These are phyloP conservation scores for Heliothis peltigera DNA, from an alignment of 2,888 invertebrate species.

Conservation along the genomic window DNA sequence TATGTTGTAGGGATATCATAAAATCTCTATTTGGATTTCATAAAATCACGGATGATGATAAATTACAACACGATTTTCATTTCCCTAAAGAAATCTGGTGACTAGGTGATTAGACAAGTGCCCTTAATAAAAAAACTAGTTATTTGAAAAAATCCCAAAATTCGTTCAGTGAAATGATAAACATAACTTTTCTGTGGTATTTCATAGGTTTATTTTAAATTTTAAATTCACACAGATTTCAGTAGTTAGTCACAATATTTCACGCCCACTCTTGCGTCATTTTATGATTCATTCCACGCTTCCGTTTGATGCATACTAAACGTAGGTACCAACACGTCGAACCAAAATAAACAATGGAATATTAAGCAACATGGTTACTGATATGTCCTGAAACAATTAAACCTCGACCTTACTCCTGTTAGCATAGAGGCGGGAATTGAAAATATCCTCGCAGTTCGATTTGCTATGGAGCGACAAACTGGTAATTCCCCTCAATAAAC, in stretches of 20 bases:
- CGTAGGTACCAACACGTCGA: background rate
- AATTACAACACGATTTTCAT: too few relatives aligned
- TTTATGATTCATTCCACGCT: conserved; percentile 15
- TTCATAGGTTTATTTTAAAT: too few relatives aligned
- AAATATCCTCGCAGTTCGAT: background rate
- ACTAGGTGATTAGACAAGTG: too few relatives aligned
- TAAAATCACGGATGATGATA: too few relatives aligned
- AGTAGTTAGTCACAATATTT: conserved; percentile 1
- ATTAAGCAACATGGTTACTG: conserved; percentile 10
- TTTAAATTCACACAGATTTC: too few relatives aligned
- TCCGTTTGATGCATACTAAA: conserved; percentile 1
- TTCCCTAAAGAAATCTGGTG: too few relatives aligned
- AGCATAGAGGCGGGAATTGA: conserved; percentile 14
- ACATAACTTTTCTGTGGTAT: too few relatives aligned
- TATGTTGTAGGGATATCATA: too few relatives aligned
- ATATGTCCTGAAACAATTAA: conserved; percentile 12
- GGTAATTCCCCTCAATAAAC: conserved; percentile 29
- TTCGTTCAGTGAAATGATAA: too few relatives aligned
- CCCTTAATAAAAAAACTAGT: too few relatives aligned
- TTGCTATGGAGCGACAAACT: background rate
- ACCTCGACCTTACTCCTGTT: background rate
- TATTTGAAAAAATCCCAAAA: too few relatives aligned
- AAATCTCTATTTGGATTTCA: too few relatives aligned
- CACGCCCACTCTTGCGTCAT: conserved; percentile 3
- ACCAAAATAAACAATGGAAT: conserved; percentile 14